Conservation (phyloP, 2,113 vertebrate genomes). For the Rhinogobius similis region DNA sequence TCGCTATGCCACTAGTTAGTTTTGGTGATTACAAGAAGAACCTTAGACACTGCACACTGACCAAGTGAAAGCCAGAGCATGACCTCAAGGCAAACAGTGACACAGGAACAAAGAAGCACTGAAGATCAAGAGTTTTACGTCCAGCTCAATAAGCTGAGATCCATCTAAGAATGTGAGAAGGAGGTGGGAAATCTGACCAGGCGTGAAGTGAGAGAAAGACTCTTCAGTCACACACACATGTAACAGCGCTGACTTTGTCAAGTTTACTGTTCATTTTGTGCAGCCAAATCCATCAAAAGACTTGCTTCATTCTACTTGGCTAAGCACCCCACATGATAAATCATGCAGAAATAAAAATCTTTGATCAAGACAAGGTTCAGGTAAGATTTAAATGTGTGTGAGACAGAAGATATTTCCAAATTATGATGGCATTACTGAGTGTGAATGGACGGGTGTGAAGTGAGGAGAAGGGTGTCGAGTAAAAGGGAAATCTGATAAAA, state of each 20-base stretch:
- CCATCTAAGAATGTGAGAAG: conserved; percentile 18
- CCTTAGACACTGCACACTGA: background rate
- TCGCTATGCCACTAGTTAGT: background rate
- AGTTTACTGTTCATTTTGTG: conserved; percentile 11
- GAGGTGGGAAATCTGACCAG: conserved; percentile 4
- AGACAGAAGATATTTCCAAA: background rate
- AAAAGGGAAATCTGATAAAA: background rate
- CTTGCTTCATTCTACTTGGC: background rate
- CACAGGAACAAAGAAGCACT: conserved; percentile 9
- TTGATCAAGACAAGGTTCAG: background rate
- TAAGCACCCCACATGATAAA: conserved; percentile 1
- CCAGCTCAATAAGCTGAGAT: conserved; percentile 22
- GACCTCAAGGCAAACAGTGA: conserved; percentile 11
- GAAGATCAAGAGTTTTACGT: conserved; percentile 11
- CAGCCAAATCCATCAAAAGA: conserved; percentile 8
- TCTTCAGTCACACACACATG: conserved; percentile 1
- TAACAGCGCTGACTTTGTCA: conserved; percentile 1
- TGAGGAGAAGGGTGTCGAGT: background rate
- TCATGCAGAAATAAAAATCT: background rate
- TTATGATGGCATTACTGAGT: background rate
- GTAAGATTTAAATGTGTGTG: background rate
- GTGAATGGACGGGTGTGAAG: background rate
- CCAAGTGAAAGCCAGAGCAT: background rate
- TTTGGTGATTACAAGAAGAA: background rate
- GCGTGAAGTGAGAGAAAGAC: conserved; percentile 10